phyloP scores from a whole-genome alignment of 2,797 vertebrate species.

The Pagetopsis macropterus region DNA sequence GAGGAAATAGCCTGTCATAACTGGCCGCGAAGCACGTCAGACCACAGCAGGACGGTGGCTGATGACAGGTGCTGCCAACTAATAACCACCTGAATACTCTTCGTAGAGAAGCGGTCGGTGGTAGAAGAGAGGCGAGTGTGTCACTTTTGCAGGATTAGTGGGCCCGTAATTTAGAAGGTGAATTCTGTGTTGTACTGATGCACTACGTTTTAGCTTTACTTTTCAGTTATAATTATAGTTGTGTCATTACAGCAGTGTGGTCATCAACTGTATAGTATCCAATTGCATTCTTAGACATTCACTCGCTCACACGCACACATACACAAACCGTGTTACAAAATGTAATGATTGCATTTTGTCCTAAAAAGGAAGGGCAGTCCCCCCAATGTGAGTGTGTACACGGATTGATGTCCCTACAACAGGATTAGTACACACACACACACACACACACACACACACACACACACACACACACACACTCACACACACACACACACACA shows the following conservation, averaged over 20 bases:
- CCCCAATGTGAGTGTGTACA: too few species aligned
- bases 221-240: background rate
- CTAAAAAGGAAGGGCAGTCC: too few species aligned
- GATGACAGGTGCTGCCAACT: constrained; percentile 28
- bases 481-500: background rate
- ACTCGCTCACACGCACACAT: background rate
- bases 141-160: constrained; percentile 12
- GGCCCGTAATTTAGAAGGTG: background rate
- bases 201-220: too few species aligned
- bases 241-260: background rate
- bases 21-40: constrained; percentile 4
- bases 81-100: constrained; percentile 23
- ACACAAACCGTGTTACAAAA: too few species aligned
- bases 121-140: constrained; percentile 1
- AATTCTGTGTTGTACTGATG: background rate
- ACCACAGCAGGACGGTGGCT: constrained; percentile 6
- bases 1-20: constrained; percentile 2
- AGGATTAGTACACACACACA: background rate
- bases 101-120: background rate
- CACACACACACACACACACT: background rate
- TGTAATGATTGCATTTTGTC: too few species aligned
- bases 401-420: background rate
- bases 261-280: background rate
- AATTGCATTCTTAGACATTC: background rate
- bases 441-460: too few species aligned